Conservation (phyloP, 2,888 invertebrate genomes). For the Plagodis dolabraria region DNA sequence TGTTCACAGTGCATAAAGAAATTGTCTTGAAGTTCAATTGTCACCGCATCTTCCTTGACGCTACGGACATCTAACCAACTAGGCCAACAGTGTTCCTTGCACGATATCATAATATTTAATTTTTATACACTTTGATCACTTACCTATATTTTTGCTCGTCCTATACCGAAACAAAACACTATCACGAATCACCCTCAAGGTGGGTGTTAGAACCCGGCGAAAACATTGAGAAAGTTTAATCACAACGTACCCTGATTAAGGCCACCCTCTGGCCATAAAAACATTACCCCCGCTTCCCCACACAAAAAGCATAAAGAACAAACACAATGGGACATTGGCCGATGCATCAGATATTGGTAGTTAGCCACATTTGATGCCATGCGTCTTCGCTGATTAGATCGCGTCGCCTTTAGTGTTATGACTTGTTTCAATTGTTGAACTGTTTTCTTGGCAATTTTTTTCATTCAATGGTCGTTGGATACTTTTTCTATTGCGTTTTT, state of each 20-base stretch:
- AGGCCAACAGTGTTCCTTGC: no score
- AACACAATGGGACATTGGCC: slow-evolving; percentile 75
- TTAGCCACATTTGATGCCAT: slow-evolving; percentile 74
- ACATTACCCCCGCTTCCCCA: slow-evolving; percentile 81
- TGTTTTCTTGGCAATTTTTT: slow-evolving; percentile 27
- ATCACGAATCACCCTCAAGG: slow-evolving; percentile 36
- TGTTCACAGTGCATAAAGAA: no score
- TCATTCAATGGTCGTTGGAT: slow-evolving; percentile 17
- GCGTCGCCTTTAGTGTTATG: slow-evolving; percentile 32
- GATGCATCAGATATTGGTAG: slow-evolving; percentile 80
- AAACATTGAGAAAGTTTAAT: slow-evolving; percentile 75
- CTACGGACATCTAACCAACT: no score
- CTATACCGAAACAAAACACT: slow-evolving; percentile 29
- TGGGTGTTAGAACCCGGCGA: slow-evolving; percentile 47
- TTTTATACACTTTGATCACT: no score
- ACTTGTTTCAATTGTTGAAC: slow-evolving; percentile 34
- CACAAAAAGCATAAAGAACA: slow-evolving; percentile 83
- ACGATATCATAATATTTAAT: no score
- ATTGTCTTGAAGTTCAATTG: no score
- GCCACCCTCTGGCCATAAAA: slow-evolving; percentile 81
- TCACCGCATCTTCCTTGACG: no score
- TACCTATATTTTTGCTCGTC: neutral
- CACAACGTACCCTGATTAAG: slow-evolving; percentile 81
- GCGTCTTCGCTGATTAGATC: slow-evolving; percentile 74
- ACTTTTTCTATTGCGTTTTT: slow-evolving; percentile 4